Evolutionary conservation across 2,113 vertebrate species (phyloP), one percentile per base, ranked within the genome.

Genomic region (Notothenia coriiceps): DNA sequence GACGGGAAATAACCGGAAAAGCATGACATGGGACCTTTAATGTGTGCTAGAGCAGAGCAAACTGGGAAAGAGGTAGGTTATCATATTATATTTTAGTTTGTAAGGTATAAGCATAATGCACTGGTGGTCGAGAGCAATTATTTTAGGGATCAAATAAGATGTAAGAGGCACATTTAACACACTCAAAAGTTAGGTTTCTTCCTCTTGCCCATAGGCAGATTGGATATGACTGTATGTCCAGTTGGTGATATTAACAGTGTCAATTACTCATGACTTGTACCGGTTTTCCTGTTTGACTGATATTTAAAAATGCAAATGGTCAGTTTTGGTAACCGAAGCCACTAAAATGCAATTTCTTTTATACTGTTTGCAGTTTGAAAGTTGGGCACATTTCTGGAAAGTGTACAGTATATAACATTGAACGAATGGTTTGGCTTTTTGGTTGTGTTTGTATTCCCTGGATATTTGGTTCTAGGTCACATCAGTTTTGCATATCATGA

Each of bases 221-320:
- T 70, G 74, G 18, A 68, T 67, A 40, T 77, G 75, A 84, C 51
- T 80, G 70, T 68, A 44, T 74, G 73, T 79, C 33, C 80, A 84
- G 63, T 77, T 79, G 79, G 74, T 80, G 82, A 70, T 74, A 84
- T 86, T 86, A 77, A 66, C 51, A 67, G 44, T 54, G 59, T 29
- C 44, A 55, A 29, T 82, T 74, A 82, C 60, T 85, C 72, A 77
- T 65, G 17, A 47, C 68, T 68, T 20, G 4, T 40, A 22, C 65
- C 49, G 11, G 11, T 18, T 55, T 79, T 83, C 17, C 43, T 74
- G 49, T 62, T 13, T 22, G 47, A 68, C 20, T 68, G 22, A 74
- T 70, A 15, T 18, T 2, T 52, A 46, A 17, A 47, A 59, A n/a
- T 70, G 64, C 15, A 76, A 81, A 47, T 40, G 35, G 35, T 7